Evolutionary conservation across 2,797 vertebrate species (phyloP), one percentile per base, ranked within the genome.

Genomic region (Corythornis leucogaster): DNA sequence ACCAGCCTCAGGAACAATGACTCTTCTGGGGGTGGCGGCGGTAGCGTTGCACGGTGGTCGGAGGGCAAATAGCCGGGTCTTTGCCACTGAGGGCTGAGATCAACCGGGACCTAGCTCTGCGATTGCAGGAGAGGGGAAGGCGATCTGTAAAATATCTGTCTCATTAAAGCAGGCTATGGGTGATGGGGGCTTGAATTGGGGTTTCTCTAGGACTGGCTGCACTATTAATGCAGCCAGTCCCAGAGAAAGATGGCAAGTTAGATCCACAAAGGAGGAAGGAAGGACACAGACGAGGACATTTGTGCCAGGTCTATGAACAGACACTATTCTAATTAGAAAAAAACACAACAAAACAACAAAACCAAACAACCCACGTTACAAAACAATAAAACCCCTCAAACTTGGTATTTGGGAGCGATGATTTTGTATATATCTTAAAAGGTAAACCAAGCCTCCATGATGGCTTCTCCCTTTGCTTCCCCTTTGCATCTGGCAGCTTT

Each of bases 361-460:
- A 46, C 40, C 40, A 68, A 57, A 11, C 2, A 28, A 43, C 8
- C 16, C 14, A 26, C 18, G 9, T 21, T 82, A 50, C 33, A 43
- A 77, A 62, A 26, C 21, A 64, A 33, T 21, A 45, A 67, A 67
- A 84, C 30, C 20, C 31, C 42, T n/a, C n/a, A 22, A 40, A 84
- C 22, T 30, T 45, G 30, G 7, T 73, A 28, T 93, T 81, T 80
- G 66, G 54, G 38, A 87, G 54, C 50, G 11, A 57, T 68, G 43
- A 21, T 85, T 76, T 59, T 85, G 45, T 54, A 53, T 80, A 51
- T 55, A 45, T 46, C 46, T 70, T 83, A 68, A 88, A 92, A 63
- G 82, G 77, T 92, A 85, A 90, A 80, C 74, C 57, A 66, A 71
- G 51, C 67, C 75, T 87, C 94, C 93, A 89, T 88, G 74, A 91